Percentiles rank a stretch among this genome's conserved stretches.
Conservation (phyloP, 2,888 invertebrate species). For the Stratiomys singularior region DNA sequence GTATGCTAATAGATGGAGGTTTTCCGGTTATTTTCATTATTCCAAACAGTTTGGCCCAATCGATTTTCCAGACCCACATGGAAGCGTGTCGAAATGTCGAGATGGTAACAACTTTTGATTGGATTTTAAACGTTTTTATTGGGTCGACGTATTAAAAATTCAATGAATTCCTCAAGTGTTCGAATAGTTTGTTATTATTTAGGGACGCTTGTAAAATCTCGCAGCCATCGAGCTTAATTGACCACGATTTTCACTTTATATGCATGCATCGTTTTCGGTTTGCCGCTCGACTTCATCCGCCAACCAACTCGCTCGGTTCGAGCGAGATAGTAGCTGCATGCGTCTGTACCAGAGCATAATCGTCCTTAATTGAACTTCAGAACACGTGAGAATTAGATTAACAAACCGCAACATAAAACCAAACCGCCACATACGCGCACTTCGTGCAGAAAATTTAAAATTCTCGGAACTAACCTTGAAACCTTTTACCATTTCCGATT, state of each 20-base stretch:
- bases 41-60: background rate
- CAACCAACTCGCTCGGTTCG: no score
- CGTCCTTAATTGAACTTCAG: no score
- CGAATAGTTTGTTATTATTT: no score
- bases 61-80: slow-evolving; percentile 21
- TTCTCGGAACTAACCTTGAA: background rate
- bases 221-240: no score
- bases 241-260: no score
- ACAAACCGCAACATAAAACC: background rate
- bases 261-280: no score
- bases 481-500: background rate
- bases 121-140: slow-evolving; percentile 9
- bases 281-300: no score
- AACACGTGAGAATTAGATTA: slow-evolving; percentile 16
- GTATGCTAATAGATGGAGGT: background rate
- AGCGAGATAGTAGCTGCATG: no score
- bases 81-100: slow-evolving; percentile 24
- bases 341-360: no score
- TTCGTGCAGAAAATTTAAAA: background rate
- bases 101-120: slow-evolving; percentile 27
- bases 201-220: no score
- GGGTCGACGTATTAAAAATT: background rate
- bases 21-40: slow-evolving; percentile 17
- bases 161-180: no score
- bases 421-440: background rate